Conservation (phyloP, 2,888 invertebrate genomes). For the Polietes domitor region DNA sequence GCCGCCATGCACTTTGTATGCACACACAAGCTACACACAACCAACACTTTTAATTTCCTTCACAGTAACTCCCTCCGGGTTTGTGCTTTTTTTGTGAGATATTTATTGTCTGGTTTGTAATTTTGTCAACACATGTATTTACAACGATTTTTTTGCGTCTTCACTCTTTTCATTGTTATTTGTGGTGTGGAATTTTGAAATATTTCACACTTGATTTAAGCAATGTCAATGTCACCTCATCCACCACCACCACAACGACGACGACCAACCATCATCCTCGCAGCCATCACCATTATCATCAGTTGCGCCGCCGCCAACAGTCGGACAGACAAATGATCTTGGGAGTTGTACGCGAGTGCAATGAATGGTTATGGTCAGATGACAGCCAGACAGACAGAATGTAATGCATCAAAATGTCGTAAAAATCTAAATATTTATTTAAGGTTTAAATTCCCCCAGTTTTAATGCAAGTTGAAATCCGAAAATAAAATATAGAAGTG, state of each 20-base stretch:
- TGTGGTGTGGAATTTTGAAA: conserved; percentile 28
- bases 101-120: background rate
- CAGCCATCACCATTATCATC: background rate
- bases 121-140: conserved; percentile 30
- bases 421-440: conserved; percentile 52
- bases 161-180: conserved; percentile 8
- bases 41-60: conserved; percentile 24
- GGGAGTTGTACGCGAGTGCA: conserved; percentile 1
- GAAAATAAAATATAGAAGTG: conserved; percentile 8
- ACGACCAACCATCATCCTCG: conserved; percentile 43
- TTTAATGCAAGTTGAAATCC: background rate
- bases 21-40: background rate
- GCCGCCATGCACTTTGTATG: background rate
- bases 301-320: background rate
- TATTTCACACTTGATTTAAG: conserved; percentile 62
- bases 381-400: conserved; percentile 37
- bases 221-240: conserved; percentile 56
- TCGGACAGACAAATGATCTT: background rate
- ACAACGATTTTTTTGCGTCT: background rate
- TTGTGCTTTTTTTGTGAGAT: background rate
- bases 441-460: conserved; percentile 10
- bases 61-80: conserved; percentile 11
- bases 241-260: background rate
- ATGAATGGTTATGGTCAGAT: conserved; percentile 42
- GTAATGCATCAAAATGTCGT: conserved; percentile 64